Base-by-base conservation (phyloP, 2,113 vertebrate genomes). In the Willisornis vidua region DNA sequence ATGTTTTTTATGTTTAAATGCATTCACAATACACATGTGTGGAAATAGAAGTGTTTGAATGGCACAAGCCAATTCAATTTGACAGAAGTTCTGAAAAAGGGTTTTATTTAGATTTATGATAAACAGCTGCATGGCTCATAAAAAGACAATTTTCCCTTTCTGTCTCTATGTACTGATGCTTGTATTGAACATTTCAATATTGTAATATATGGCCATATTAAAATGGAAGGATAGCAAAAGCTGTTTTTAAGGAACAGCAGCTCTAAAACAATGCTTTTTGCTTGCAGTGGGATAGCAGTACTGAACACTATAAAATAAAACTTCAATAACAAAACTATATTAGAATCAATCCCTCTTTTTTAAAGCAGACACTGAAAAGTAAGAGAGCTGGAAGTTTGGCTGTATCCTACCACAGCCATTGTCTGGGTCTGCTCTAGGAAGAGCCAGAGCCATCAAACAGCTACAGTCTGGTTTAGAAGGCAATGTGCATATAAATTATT, bases 41-140 rank as follows among this genome's bases (percentile, higher is more conserved):
- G 80, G 87, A 92, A 81, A 41, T 4, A 70, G 10, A 68, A 41
- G 70, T 5, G 26, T 48, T 77, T 46, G 78, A 84, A 68, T 81
- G 28, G 82, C 58, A 81, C 23, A 59, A 73, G 55, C 39, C 43
- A 83, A 57, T 46, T 74, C 29, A 24, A 58, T 94, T 91, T 48
- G 78, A 61, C 33, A 62, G 39, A 87, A 88, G 61, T 59, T 85
- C 80, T 73, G 61, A 35, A 57, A 72, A 86, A n/a, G 16, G 48
- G 25, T 87, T 92, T 95, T 59, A 51, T 75, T 89, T 80, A 58
- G 84, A 89, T 66, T 87, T 78, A 82, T 74, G 58, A 82, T 88
- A 48, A 93, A 77, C 57, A 70, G 39, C 65, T 58, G 48, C 59
- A 63, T 11, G 57, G 61, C 48, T 96, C 90, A 76, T 46, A 90